Evolutionary conservation across 1,140 invertebrate species (phyloP), one percentile per base, ranked within the genome.

Genomic region (Choristoneura fumiferana): DNA sequence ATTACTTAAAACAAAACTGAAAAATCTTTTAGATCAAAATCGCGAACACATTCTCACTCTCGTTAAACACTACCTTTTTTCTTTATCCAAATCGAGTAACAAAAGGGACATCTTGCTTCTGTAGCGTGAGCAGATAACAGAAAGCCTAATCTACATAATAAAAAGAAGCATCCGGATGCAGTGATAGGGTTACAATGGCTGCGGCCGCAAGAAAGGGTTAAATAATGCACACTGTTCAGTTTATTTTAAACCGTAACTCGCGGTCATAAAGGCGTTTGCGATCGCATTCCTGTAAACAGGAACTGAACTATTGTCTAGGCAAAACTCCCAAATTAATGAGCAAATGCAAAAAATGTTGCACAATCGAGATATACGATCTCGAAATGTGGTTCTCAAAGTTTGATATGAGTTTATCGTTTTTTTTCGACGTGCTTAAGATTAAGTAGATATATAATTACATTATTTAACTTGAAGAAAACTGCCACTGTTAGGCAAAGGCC

Each of bases 271-370:
- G 22, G 22, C n/a, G 22, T 29, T 29, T 6, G 22, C 22, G 22
- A 29, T 29, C 6, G 22, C 6, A 6, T 29, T 29, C 6, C 6
- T 3, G 22, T 29, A 6, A 29, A 29, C 6, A 29, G 22, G 22
- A 29, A 29, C 22, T 29, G 22, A 29, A 69, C 71, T 57, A 77
- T 84, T 84, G 78, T 81, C 45, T 49, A 49, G 29, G 72, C 79
- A 76, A 74, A 75, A 81, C 82, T 76, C 83, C 72, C 77, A 87
- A 87, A 87, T 87, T 87, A 87, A 87, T 88, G 85, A 88, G 79
- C 68, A 73, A 58, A 63, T 66, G 76, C 74, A 86, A 84, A 86
- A 87, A 88, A 86, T 78, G 77, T 77, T 74, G 62, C 70, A 84
- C 81, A 86, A 87, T 86, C 80, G 72, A 66, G 81, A 77, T 62